Percentiles rank a stretch among this genome's conserved stretches.
These are phyloP conservation scores for Drosophila tanythrix DNA, from an alignment of 2,888 invertebrate species.

Conservation along the genomic window DNA sequence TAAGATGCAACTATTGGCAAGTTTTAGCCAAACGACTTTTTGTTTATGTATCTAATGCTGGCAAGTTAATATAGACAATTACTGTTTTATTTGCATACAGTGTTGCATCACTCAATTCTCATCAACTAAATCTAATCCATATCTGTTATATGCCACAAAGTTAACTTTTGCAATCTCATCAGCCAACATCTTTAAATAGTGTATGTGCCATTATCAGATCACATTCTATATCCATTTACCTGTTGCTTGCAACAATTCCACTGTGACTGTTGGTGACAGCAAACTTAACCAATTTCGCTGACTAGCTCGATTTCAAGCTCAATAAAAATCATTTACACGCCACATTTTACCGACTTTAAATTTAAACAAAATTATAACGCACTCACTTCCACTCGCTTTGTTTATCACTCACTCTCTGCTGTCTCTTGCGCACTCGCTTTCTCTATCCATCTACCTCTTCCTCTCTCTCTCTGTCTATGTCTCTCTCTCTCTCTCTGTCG, in stretches of 20 bases:
- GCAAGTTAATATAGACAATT: not conserved
- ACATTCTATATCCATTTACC: conserved; percentile 3
- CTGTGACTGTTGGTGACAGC: conserved; percentile 6
- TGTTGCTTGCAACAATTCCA: conserved; percentile 26
- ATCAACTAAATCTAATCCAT: not conserved
- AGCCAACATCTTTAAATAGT: not conserved
- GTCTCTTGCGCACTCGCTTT: conserved; percentile 5
- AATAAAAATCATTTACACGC: conserved; percentile 73
- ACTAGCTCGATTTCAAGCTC: conserved; percentile 69
- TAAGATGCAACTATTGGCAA: not conserved
- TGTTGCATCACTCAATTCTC: not conserved
- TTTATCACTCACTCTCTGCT: not conserved
- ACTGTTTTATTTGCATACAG: not conserved
- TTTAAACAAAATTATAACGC: conserved; percentile 65
- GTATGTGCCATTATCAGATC: not conserved
- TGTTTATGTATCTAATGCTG: not conserved
- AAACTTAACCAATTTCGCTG: conserved; percentile 48
- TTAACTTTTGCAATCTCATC: not conserved
- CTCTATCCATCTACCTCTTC: conserved; percentile 23
- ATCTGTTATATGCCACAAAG: not conserved
- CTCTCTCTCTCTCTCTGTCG: not conserved
- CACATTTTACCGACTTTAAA: conserved; percentile 71
- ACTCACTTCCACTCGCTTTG: conserved; percentile 19
- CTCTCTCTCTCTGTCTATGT: conserved; percentile 4
- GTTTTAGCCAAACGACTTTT: not conserved